Evolutionary conservation across 2,888 invertebrate species (phyloP).

Genomic region (Phania funesta): DNA sequence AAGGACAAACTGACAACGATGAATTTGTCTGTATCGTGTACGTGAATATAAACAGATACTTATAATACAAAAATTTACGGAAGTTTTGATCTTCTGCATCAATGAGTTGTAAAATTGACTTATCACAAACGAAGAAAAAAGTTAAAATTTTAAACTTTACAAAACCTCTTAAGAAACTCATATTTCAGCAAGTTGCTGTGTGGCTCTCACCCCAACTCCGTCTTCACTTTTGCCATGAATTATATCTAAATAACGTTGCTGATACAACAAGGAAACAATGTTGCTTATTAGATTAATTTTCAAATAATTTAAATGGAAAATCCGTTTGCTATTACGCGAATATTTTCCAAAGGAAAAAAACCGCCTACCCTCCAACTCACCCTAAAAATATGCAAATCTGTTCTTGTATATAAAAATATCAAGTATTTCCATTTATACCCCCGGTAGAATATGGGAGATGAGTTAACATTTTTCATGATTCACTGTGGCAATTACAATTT

Average conservation of each 20-base stretch:
- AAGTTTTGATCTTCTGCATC: slow-evolving; percentile 80
- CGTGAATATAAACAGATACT: slow-evolving; percentile 27
- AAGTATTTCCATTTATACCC: neutral
- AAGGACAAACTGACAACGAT: slow-evolving; percentile 17
- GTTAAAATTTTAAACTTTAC: slow-evolving; percentile 53
- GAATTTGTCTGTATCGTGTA: slow-evolving; percentile 10
- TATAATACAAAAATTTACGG: slow-evolving; percentile 61
- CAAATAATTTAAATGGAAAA: slow-evolving; percentile 73
- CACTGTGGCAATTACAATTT: slow-evolving; percentile 62
- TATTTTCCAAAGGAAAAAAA: slow-evolving; percentile 18
- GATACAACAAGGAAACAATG: slow-evolving; percentile 70
- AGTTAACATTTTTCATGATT: slow-evolving; percentile 57
- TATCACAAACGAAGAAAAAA: slow-evolving; percentile 68
- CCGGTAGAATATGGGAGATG: slow-evolving; percentile 43
- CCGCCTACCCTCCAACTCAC: slow-evolving; percentile 34
- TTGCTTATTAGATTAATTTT: slow-evolving; percentile 79
- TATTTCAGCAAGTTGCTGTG: neutral
- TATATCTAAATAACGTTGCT: slow-evolving; percentile 34
- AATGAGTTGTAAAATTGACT: slow-evolving; percentile 80
- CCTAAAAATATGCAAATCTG: slow-evolving; percentile 70
- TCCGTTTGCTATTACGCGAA: slow-evolving; percentile 66
- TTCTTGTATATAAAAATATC: neutral
- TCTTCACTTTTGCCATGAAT: neutral
- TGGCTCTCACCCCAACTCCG: neutral
- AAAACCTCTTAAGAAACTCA: slow-evolving; percentile 61